phyloP scores from a whole-genome alignment of 2,888 invertebrate species.

The Autographa gamma region DNA sequence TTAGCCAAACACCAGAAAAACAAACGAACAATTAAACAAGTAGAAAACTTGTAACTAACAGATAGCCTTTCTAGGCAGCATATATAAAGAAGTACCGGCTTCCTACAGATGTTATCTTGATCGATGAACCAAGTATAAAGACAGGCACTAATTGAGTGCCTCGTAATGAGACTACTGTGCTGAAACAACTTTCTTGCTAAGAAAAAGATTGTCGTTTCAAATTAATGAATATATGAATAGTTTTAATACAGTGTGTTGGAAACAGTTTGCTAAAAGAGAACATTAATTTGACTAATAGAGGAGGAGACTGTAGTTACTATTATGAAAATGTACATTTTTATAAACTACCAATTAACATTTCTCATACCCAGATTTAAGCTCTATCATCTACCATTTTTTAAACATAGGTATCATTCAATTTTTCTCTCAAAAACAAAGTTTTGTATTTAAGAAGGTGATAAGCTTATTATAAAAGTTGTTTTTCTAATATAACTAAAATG shows the following conservation, averaged over 20 bases:
- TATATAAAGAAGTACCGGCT: conserved; percentile 43
- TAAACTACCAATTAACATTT: no score
- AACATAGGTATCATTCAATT: no score
- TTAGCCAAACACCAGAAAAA: conserved; percentile 19
- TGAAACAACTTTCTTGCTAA: conserved; percentile 52
- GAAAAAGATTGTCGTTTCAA: not conserved
- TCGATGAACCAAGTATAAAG: conserved; percentile 58
- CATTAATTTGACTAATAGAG: no score
- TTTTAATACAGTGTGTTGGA: not conserved
- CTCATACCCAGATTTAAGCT: no score
- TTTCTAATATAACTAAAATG: no score
- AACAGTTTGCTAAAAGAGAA: not conserved
- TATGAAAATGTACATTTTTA: no score
- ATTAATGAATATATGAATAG: conserved; percentile 3
- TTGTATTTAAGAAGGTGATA: no score
- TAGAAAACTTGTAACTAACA: conserved; percentile 27
- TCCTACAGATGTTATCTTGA: conserved; percentile 67
- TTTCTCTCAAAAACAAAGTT: no score
- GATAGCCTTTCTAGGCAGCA: conserved; percentile 46
- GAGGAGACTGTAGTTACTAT: no score
- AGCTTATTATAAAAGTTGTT: no score
- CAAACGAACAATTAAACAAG: conserved; percentile 22
- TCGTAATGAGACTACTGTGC: conserved; percentile 51
- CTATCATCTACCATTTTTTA: no score
- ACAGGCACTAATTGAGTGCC: conserved; percentile 64